Conservation (phyloP, 2,888 invertebrate species). For the Tetranychus piercei region DNA sequence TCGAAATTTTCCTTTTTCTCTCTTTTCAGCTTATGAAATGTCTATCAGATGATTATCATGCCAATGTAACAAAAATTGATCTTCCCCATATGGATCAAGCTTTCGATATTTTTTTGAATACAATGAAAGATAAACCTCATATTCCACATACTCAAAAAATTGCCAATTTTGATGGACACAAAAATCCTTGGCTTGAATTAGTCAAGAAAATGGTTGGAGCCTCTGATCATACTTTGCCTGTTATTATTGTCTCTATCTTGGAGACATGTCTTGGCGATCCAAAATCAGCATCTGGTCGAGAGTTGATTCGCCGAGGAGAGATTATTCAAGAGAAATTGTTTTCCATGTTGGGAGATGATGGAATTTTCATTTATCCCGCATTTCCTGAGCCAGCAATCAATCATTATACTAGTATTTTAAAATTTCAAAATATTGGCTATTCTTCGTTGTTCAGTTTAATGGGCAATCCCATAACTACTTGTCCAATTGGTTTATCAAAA, state of each 20-base stretch:
- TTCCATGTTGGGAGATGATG: slow-evolving; percentile 39
- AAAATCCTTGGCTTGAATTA: slow-evolving; percentile 45
- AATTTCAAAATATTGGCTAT: slow-evolving; percentile 66
- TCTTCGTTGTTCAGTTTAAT: slow-evolving; percentile 69
- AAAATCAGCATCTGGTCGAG: background rate
- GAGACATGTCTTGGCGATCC: background rate
- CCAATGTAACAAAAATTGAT: background rate
- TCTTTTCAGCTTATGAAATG: background rate
- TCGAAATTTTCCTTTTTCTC: background rate
- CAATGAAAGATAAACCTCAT: background rate
- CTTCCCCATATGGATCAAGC: slow-evolving; percentile 6
- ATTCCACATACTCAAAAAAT: slow-evolving; percentile 25
- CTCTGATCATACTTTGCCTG: slow-evolving; percentile 55
- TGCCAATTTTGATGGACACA: slow-evolving; percentile 21
- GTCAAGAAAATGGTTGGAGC: slow-evolving; percentile 49
- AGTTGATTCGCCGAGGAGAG: background rate
- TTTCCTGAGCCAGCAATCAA: slow-evolving; percentile 74
- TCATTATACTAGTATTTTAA: slow-evolving; percentile 63
- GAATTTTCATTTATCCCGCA: slow-evolving; percentile 68
- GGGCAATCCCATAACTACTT: slow-evolving; percentile 65
- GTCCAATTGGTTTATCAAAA: slow-evolving; percentile 43
- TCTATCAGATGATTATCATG: background rate
- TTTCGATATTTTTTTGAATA: slow-evolving; percentile 10
- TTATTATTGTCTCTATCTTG: background rate
- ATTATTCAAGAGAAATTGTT: slow-evolving; percentile 6